Base-by-base conservation (phyloP, 1,140 invertebrate genomes). In the Papilio helenus region DNA sequence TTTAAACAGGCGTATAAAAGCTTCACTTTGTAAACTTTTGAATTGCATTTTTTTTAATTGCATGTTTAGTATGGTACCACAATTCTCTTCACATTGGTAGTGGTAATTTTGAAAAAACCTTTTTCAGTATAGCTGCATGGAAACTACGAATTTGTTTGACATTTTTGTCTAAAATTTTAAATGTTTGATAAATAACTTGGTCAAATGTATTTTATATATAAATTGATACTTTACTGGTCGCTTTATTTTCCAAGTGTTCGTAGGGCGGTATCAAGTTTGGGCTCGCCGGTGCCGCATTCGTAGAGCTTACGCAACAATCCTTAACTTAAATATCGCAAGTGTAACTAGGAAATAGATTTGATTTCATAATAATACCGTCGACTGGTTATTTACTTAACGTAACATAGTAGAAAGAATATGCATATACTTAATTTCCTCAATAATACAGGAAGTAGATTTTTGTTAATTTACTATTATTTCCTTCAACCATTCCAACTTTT, bases 311-410 rank as follows among this genome's bases (percentile, higher is more conserved):
- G 61, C 26, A 68, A 68, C 58, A 61, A 34, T 34, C 26, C 26
- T 7, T 68, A 68, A 26, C 61, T 68, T 68, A 68, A 68, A 68
- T 68, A 58, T 58, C 26, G 26, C 61, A 34, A 29, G 26, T 61
- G 20, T 68, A 29, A 68, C 61, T 29, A 34, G 61, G 61, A 68
- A 68, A 68, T 68, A 68, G 61, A 68, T 68, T 29, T 68, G 10
- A 68, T 68, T 68, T 68, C 61, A 34, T 68, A 26, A 68, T 16
- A 3, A 68, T 12, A 68, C 26, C 61, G 61, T 26, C 12, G 23
- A 16, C 26, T 29, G 26, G 61, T 68, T 34, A 65, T 65, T 29
- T 16, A 65, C 26, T 29, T 29, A 29, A 16, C 3, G 34, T 29
- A 14, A 29, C 5, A 68, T 8, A 68, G 20, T 18, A 16, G 4